phyloP scores from a whole-genome alignment of 2,888 invertebrate species.

The Scaptodrosophila latifasciaeformis region DNA sequence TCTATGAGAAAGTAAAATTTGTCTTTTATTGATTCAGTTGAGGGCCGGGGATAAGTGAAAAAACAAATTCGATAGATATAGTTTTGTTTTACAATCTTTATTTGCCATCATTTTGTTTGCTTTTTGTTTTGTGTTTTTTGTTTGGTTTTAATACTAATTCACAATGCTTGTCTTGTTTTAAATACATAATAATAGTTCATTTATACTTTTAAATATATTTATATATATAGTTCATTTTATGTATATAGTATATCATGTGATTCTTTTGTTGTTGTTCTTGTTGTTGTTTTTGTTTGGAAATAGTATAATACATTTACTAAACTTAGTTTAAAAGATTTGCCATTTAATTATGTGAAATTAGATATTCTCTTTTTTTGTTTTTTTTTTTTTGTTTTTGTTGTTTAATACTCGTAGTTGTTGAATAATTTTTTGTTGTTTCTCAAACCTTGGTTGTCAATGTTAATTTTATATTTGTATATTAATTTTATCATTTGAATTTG shows the following conservation, averaged over 20 bases:
- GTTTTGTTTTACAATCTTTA: constrained; percentile 53
- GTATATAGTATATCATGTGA: constrained; percentile 31
- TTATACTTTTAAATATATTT: constrained; percentile 51
- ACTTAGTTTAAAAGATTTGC: constrained; percentile 33
- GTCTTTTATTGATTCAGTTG: too few relatives aligned
- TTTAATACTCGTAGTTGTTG: too few relatives aligned
- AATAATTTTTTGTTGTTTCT: too few relatives aligned
- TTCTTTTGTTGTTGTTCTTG: constrained; percentile 16
- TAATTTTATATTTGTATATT: too few relatives aligned
- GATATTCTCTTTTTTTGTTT: constrained; percentile 22
- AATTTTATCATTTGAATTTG: constrained; percentile 1
- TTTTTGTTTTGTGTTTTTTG: constrained; percentile 39
- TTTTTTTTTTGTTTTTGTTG: constrained; percentile 17
- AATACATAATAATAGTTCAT: constrained; percentile 55
- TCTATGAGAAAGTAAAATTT: too few relatives aligned
- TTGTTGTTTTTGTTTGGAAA: constrained; percentile 19
- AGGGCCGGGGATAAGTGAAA: too few relatives aligned
- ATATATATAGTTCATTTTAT: constrained; percentile 43
- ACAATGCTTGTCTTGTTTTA: constrained; percentile 57
- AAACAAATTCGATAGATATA: background rate
- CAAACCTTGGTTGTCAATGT: too few relatives aligned
- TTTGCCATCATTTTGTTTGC: constrained; percentile 42
- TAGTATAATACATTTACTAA: constrained; percentile 37
- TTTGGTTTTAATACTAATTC: constrained; percentile 58
- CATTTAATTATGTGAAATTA: constrained; percentile 30